phyloP scores from a whole-genome alignment of 2,888 invertebrate genomes.

The Pachydiplax longipennis region DNA sequence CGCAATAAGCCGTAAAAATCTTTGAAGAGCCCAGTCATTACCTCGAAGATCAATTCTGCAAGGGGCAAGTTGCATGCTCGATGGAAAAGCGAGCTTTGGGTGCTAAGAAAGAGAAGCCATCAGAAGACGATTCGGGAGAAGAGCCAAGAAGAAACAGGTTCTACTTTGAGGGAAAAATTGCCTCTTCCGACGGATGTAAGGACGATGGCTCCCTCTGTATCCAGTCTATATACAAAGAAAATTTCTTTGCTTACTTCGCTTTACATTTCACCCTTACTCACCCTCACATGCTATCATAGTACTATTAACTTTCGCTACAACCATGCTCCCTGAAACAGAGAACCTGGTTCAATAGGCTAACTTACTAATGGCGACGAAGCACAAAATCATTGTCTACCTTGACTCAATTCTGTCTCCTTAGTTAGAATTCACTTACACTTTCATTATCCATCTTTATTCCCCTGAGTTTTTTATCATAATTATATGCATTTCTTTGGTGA shows the following conservation, averaged over 20 bases:
- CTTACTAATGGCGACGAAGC: no score
- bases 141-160: not conserved
- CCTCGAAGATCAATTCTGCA: not conserved
- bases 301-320: not conserved
- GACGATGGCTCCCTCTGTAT: not conserved
- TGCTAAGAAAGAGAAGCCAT: not conserved
- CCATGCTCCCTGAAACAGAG: no score
- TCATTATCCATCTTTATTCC: no score
- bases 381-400: no score
- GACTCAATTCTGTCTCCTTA: no score
- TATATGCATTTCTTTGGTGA: no score
- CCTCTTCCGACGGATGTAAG: not conserved
- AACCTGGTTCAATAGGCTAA: no score
- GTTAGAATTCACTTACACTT: no score
- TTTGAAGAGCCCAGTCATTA: not conserved
- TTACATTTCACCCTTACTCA: not conserved
- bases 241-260: not conserved
- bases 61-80: not conserved
- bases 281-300: not conserved
- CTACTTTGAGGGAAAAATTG: not conserved
- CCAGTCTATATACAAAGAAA: not conserved
- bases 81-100: not conserved
- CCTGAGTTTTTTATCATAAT: no score
- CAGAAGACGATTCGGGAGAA: not conserved
- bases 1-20: not conserved